Percentiles rank a stretch among this genome's conserved stretches.
Evolutionary conservation across 64 coral and sea anemone genomes (phyloP).

Genomic region (Pachyseris speciosa): DNA sequence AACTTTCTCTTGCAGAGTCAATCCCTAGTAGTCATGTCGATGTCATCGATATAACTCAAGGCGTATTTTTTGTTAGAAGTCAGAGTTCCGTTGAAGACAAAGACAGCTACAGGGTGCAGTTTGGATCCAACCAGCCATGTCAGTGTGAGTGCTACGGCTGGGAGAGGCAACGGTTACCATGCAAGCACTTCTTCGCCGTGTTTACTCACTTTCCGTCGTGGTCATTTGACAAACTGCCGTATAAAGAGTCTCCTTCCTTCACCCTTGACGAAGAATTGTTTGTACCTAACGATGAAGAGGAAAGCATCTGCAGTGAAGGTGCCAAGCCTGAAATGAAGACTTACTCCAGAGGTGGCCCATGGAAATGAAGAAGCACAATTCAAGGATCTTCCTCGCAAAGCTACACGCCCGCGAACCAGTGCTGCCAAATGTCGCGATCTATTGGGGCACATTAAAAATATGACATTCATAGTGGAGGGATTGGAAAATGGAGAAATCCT

Average conservation of each 20-base stretch:
- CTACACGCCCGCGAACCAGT: not conserved
- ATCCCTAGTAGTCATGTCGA: not conserved
- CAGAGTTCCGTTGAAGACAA: constrained; percentile 1
- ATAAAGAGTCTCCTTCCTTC: constrained; percentile 52
- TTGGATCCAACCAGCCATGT: constrained; percentile 17
- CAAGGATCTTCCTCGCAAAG: not conserved
- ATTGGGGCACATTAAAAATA: constrained; percentile 18
- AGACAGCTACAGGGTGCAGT: not conserved
- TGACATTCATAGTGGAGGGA: constrained; percentile 20
- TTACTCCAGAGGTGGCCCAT: no score
- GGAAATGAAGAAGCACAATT: not conserved
- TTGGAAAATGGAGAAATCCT: not conserved
- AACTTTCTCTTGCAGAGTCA: not conserved
- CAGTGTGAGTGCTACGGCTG: constrained; percentile 41
- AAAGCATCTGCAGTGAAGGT: not conserved
- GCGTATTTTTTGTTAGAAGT: constrained; percentile 33
- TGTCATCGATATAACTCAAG: not conserved
- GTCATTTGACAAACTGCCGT: constrained; percentile 41
- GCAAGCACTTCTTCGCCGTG: constrained; percentile 63
- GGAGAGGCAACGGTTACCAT: constrained; percentile 24
- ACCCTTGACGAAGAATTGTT: constrained; percentile 38
- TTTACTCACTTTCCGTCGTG: constrained; percentile 40
- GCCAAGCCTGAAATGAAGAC: no score
- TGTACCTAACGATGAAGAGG: no score
- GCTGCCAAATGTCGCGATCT: constrained; percentile 14